phyloP scores from a whole-genome alignment of 2,888 invertebrate genomes.

The Malachius bipustulatus region DNA sequence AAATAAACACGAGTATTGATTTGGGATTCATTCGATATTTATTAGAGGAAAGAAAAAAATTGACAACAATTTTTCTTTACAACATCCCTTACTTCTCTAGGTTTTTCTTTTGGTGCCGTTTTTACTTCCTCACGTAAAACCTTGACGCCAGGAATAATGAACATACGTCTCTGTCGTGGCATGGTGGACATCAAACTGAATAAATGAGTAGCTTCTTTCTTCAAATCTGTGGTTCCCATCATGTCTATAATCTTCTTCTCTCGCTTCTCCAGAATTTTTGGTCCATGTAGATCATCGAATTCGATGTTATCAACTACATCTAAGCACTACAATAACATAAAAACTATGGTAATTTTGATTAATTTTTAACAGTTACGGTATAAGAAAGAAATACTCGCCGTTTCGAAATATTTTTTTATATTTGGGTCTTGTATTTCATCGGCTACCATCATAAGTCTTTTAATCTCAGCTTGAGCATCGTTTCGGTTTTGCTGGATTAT shows the following conservation, averaged over 20 bases:
- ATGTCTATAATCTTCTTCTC: conserved; percentile 36
- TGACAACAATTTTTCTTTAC: too few species aligned
- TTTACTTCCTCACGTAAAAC: too few species aligned
- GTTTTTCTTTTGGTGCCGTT: too few species aligned
- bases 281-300: conserved; percentile 30
- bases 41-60: too few species aligned
- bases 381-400: conserved; percentile 19
- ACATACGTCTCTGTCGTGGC: conserved; percentile 36
- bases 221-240: conserved; percentile 34
- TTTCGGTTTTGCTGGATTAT: conserved; percentile 37
- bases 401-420: conserved; percentile 29
- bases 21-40: too few species aligned
- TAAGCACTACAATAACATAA: conserved; percentile 28
- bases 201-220: conserved; percentile 35
- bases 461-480: conserved; percentile 36
- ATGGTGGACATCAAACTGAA: conserved; percentile 38
- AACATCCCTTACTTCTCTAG: too few species aligned
- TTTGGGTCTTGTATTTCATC: conserved; percentile 29
- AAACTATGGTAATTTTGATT: conserved; percentile 16
- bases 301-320: conserved; percentile 33
- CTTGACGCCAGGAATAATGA: conserved; percentile 39
- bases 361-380: neutral
- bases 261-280: conserved; percentile 34
- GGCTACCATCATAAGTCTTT: conserved; percentile 27
- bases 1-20: too few species aligned